A percentile compares a stretch with the other conserved stretches of the same genome.
Evolutionary conservation across 2,113 vertebrate species (phyloP).

Genomic region (Ptychochromis oligacanthus): DNA sequence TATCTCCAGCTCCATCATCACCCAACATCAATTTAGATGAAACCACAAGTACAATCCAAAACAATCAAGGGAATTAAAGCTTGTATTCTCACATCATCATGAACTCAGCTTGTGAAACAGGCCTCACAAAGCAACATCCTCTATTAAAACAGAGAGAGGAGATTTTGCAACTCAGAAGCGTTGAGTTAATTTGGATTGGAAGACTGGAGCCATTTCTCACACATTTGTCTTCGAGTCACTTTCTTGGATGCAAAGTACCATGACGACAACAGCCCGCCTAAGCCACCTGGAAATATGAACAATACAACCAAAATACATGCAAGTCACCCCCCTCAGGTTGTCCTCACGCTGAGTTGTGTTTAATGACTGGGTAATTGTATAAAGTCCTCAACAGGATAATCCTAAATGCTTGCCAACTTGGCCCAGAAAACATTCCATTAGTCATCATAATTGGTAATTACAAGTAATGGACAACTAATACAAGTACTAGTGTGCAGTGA

Average conservation of each 20-base stretch:
- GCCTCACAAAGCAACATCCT: neutral
- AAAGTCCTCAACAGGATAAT: conserved; percentile 69
- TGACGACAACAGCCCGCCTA: conserved; percentile 1
- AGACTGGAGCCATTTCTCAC: neutral
- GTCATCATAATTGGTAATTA: conserved; percentile 75
- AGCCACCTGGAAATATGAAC: neutral
- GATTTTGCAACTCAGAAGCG: neutral
- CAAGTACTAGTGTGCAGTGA: conserved; percentile 69
- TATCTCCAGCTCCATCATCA: neutral
- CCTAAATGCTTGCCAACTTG: conserved; percentile 63
- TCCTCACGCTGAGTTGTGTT: conserved; percentile 51
- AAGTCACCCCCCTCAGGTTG: conserved; percentile 39
- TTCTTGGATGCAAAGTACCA: conserved; percentile 9
- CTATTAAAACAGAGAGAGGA: neutral
- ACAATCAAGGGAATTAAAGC: conserved; percentile 14
- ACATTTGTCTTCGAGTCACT: neutral
- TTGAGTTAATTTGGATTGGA: neutral
- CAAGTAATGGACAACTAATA: conserved; percentile 76
- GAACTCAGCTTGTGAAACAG: neutral
- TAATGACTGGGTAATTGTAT: conserved; percentile 72
- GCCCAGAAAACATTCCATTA: conserved; percentile 70
- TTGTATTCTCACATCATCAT: conserved; percentile 6
- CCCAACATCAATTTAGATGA: neutral
- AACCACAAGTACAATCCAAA: conserved; percentile 1
- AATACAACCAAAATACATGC: conserved; percentile 16